These are phyloP conservation scores for Lepisosteus osseus DNA, from an alignment of 2,113 vertebrate genomes.

Conservation along the genomic window DNA sequence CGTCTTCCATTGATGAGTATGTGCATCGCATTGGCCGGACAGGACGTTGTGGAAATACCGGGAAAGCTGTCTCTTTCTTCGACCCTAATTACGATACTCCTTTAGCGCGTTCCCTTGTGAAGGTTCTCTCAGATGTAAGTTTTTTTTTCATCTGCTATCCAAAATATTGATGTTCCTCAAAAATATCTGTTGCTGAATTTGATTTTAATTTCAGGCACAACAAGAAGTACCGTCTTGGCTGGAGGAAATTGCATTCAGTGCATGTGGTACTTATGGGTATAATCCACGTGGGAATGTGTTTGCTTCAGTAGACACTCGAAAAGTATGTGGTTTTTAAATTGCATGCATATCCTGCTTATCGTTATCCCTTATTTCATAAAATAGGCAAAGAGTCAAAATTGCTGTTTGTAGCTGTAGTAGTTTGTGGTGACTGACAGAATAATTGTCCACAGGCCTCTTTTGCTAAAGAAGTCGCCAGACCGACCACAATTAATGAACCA, in stretches of 20 bases:
- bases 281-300: conserved; percentile 48
- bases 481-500: too few relatives aligned
- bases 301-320: conserved; percentile 64
- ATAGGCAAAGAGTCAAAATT: too few relatives aligned
- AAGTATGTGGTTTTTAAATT: conserved; percentile 52
- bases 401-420: too few relatives aligned
- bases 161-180: too few relatives aligned
- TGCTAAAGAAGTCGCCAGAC: too few relatives aligned
- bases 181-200: neutral
- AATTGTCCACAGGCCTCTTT: too few relatives aligned
- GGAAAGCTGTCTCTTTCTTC: conserved; percentile 84
- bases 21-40: conserved; percentile 93
- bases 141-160: neutral
- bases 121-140: conserved; percentile 83
- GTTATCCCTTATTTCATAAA: too few relatives aligned
- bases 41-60: conserved; percentile 89
- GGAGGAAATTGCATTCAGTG: conserved; percentile 73
- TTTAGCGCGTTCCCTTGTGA: conserved; percentile 72
- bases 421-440: too few relatives aligned
- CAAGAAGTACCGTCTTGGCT: conserved; percentile 89
- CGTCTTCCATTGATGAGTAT: conserved; percentile 83
- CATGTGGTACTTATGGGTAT: conserved; percentile 35
- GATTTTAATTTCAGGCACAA: conserved; percentile 71
- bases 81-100: conserved; percentile 64
- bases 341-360: too few relatives aligned